Base-by-base conservation (phyloP, 2,888 invertebrate species). In the Eupithecia pulchellata region DNA sequence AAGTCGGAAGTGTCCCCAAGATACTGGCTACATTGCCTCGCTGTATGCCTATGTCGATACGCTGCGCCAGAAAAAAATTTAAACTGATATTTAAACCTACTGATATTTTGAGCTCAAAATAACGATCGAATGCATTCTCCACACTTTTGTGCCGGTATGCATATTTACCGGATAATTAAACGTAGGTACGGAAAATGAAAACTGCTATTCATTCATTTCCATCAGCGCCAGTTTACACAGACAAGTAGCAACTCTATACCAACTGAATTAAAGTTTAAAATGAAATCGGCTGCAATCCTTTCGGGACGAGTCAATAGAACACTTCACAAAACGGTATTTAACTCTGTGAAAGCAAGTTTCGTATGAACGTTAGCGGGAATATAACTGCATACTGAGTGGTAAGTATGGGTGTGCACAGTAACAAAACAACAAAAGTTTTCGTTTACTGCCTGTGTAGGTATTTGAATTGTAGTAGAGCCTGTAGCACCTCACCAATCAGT, bases 221-320 rank as follows among this genome's bases (percentile, higher is more conserved):
- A 32, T 5, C 3, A 20, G 2, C 11, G 8, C 11, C 8, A 8
- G 11, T 39, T 39, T 47, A 9, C 4, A 20, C n/a, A 17, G 0
- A 11, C 47, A 13, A 52, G 47, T 11, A 25, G 4, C 25, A 29
- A 29, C 29, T 29, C 17, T 8, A 29, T 6, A 29, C 17, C 57
- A 57, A 57, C 27, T 29, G 2, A 14, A 27, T 29, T 57, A 57
- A 13, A 57, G 29, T 57, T 29, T 27, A 14, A 29, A 57, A 57
- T 57, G 14, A 57, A 57, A 57, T 29, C 29, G 47, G 57, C 27
- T 55, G 25, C 29, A 57, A 57, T 57, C 29, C 57, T 57, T 57
- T 57, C 17, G 57, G 57, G 27, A 29, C 29, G 29, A 57, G 14
- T 57, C 57, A 57, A 29, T 57, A 29, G 8, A 57, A 52, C 20